Evolutionary conservation across 2,113 vertebrate genomes (phyloP).

Genomic region (Entelurus aequoreus): DNA sequence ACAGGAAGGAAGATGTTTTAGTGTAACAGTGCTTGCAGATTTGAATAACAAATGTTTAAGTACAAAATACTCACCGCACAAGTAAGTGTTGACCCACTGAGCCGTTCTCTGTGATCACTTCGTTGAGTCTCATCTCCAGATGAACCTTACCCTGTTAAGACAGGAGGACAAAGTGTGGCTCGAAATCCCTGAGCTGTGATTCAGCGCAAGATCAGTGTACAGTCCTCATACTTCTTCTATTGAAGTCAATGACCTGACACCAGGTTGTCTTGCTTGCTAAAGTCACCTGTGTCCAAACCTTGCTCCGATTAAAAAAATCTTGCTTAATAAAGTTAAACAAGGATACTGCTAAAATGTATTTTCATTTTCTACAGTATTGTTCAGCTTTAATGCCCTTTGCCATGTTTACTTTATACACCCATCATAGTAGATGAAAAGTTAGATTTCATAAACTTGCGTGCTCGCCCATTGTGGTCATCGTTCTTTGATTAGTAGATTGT

Average conservation of each 20-base stretch:
- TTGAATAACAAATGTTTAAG: no score
- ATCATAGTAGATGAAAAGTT: no score
- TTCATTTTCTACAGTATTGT: background rate
- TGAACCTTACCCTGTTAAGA: constrained; percentile 90
- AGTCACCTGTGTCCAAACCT: background rate
- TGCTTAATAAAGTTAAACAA: no score
- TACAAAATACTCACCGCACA: constrained; percentile 82
- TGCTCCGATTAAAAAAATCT: background rate
- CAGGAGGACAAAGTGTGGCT: constrained; percentile 17
- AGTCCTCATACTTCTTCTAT: background rate
- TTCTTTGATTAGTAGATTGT: no score
- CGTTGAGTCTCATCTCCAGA: constrained; percentile 92
- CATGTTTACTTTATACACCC: no score
- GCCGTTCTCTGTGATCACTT: constrained; percentile 94
- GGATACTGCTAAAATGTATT: no score
- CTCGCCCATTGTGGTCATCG: no score
- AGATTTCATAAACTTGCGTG: no score
- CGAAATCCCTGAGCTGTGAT: background rate
- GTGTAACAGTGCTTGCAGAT: no score
- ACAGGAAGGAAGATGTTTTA: no score
- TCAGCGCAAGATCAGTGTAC: background rate
- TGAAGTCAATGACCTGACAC: background rate
- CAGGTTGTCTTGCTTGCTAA: background rate
- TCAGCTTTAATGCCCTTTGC: background rate
- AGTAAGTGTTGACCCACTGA: constrained; percentile 87